phyloP scores from a whole-genome alignment of 2,888 invertebrate species.

The Cephus rjabovi region DNA sequence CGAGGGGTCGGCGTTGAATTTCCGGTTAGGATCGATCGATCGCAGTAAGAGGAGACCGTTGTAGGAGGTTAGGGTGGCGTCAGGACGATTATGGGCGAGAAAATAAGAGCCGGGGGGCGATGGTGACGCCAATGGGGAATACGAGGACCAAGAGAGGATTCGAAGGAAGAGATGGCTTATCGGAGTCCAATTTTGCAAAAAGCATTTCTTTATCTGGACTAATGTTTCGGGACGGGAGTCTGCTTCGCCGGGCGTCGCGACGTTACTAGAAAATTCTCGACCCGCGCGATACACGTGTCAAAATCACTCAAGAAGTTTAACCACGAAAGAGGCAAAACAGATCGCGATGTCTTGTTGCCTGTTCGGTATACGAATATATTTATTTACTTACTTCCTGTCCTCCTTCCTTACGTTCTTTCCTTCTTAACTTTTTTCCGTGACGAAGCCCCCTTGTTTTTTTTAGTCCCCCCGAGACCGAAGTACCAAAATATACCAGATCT shows the following conservation, averaged over 20 bases:
- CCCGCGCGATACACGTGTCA: conserved; percentile 3
- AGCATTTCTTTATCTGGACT: conserved; percentile 24
- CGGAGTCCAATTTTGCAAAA: conserved; percentile 24
- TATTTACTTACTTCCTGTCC: not conserved
- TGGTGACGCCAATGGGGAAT: conserved; percentile 1
- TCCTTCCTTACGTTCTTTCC: not conserved
- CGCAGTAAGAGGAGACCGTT: not conserved
- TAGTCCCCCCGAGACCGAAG: not conserved
- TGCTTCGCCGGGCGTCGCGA: not conserved
- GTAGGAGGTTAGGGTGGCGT: not conserved
- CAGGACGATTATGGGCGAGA: not conserved
- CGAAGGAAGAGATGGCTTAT: conserved; percentile 12
- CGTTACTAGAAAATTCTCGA: not conserved
- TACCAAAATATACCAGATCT: not conserved
- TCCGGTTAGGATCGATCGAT: not conserved
- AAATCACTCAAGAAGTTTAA: conserved; percentile 10
- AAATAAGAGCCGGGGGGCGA: not conserved
- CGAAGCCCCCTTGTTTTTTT: not conserved
- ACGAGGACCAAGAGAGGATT: not conserved
- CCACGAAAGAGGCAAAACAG: not conserved
- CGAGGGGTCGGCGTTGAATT: not conserved
- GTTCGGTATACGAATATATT: not conserved
- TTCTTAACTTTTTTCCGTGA: not conserved
- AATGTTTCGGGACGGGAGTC: conserved; percentile 17
- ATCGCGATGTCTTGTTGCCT: not conserved